A percentile compares a stretch with the other conserved stretches of the same genome.
Evolutionary conservation across 2,888 invertebrate genomes (phyloP).

Genomic region (Phalera bucephala): DNA sequence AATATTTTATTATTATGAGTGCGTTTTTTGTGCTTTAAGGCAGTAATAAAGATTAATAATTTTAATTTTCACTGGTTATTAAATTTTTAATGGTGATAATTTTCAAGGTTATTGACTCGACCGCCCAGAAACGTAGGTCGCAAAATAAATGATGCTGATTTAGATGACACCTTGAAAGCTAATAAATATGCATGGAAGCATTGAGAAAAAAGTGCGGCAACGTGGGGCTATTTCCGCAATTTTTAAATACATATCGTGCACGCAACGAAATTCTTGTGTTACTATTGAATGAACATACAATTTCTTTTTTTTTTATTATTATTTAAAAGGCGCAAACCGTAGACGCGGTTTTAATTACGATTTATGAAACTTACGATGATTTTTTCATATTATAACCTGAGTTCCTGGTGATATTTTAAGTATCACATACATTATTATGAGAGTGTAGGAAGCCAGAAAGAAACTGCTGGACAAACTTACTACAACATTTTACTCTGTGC

Average conservation of each 20-base stretch:
- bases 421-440: no score
- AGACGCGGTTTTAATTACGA: no score
- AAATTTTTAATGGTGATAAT: conserved; percentile 18
- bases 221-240: conserved; percentile 18
- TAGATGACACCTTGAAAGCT: conserved; percentile 57
- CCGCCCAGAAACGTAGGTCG: conserved; percentile 47
- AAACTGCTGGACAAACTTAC: no score
- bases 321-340: neutral
- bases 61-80: conserved; percentile 3
- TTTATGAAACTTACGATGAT: no score
- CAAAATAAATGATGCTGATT: conserved; percentile 57
- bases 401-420: no score
- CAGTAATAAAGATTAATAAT: conserved; percentile 1
- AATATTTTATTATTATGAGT: conserved; percentile 14
- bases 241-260: conserved; percentile 13
- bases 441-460: no score
- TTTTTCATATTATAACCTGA: no score
- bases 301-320: neutral
- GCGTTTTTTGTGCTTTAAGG: conserved; percentile 4
- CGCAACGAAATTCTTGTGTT: conserved; percentile 11
- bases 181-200: conserved; percentile 51
- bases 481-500: no score
- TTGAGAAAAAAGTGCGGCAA: conserved; percentile 33
- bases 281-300: neutral
- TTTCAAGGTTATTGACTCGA: conserved; percentile 75